Evolutionary conservation across 2,797 vertebrate genomes (phyloP), one percentile per base, ranked within the genome.

Genomic region (Limnodromus scolopaceus): DNA sequence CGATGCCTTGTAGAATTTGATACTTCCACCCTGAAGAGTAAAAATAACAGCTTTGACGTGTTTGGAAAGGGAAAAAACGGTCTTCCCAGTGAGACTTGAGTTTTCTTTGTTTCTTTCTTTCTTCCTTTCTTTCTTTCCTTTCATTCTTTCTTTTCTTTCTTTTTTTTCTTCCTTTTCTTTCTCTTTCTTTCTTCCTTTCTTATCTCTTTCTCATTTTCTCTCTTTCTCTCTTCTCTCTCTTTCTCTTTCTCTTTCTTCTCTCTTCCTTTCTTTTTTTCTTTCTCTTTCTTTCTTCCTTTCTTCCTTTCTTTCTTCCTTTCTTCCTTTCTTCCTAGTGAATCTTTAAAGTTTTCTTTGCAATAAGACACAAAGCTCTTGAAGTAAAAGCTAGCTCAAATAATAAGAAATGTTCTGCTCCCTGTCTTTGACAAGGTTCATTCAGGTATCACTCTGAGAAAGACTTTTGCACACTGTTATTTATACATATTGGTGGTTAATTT

Each of bases 1-100:
- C 0, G 0, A 45, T 49, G 32, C 6, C 27, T 58, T 83, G 10
- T 43, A 11, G 8, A 83, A 53, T 27, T 30, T 11, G 3, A 46
- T 36, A 51, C 27, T 71, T 85, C 38, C 10, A n/a, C 4, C 11
- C 20, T 4, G 2, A 41, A 72, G 45, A 60, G 34, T 18, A 69
- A 64, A 74, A 84, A 6, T 8, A 61, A n/a, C 4, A 64, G 6
- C 2, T 84, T n/a, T 57, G 49, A 48, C 4, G 19, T 19, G 5
- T 48, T 49, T 58, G 16, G 39, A 81, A 53, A 71, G 5, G 3
- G 10, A 70, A 57, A 60, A 43, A 89, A 16, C 6, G 5, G 4
- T 64, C 39, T 64, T 85, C 15, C 14, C 22, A 36, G 7, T 53
- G 25, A 34, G 36, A 71, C 3, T 8, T 19, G 28, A 19, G 54